Base-by-base conservation (phyloP, 2,888 invertebrate species). In the Glaucopsyche alexis region DNA sequence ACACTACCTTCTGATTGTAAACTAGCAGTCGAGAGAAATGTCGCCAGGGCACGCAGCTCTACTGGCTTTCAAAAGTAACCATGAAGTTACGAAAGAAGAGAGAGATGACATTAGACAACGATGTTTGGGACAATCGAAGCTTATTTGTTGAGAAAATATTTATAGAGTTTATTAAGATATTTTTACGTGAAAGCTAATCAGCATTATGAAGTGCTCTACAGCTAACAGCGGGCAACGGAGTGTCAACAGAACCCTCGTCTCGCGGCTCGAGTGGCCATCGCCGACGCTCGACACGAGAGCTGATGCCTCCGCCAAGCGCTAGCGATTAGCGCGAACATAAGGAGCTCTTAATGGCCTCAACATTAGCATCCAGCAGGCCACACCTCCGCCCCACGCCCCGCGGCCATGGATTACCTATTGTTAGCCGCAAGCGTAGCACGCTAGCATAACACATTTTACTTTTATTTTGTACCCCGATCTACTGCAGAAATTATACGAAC, bases 381-480 rank as follows among this genome's bases (percentile, higher is more conserved):
- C n/a, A n/a, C n/a, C n/a, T n/a, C 55, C 60, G 60, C 60, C 60
- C 8, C 55, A 7, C 60, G 11, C 60, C 29, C 7, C 60, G 29
- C 60, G 29, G 29, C 13, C 29, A 60, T 60, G 29, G 60, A 60
- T 60, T 60, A 38, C 60, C 60, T 60, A 60, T 60, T 60, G 60
- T 60, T 60, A 60, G 29, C 60, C 29, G 29, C 29, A 29, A 11
- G 60, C 52, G 52, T 16, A 1, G n/a, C 19, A 55, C 42, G 8
- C 60, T 29, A 29, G 9, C 60, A 11, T 11, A 6, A 60, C 60
- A 60, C 60, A 38, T 38, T 60, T 60, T 14, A 60, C 60, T 60
- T 60, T 14, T 60, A 29, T 60, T 60, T 60, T 7, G 60, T 29
- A 60, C 60, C 60, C 5, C 29, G 29, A 14, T 14, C 13, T 16